Evolutionary conservation across 1,140 invertebrate species (phyloP).

Genomic region (Bombus superbus): DNA sequence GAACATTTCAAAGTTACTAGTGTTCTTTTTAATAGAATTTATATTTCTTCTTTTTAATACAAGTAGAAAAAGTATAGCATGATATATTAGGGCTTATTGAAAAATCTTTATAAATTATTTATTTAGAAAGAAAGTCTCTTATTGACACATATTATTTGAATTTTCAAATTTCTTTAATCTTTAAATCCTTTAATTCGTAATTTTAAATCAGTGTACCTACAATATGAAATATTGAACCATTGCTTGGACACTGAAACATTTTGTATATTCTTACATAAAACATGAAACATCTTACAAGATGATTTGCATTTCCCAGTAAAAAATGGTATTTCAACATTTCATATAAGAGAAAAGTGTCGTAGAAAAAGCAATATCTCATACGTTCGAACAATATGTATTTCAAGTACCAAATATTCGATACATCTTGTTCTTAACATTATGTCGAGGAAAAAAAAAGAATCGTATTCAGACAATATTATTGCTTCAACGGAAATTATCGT

Average conservation of each 20-base stretch:
- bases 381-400: conserved; percentile 63
- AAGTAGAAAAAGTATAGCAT: conserved; percentile 12
- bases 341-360: neutral
- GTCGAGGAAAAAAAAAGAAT: conserved; percentile 31
- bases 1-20: neutral
- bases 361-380: conserved; percentile 16
- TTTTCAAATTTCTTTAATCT: neutral
- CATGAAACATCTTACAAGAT: neutral
- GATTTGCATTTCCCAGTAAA: neutral
- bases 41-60: conserved; percentile 8
- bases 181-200: neutral
- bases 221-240: neutral
- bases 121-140: neutral
- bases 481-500: conserved; percentile 39
- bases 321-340: neutral
- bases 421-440: conserved; percentile 62
- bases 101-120: conserved; percentile 1
- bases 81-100: neutral
- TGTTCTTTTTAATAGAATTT: conserved; percentile 1
- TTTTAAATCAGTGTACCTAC: neutral
- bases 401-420: conserved; percentile 66
- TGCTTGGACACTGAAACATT: neutral
- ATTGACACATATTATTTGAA: neutral
- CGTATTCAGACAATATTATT: conserved; percentile 28
- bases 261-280: neutral